Evolutionary conservation across 2,113 vertebrate genomes (phyloP).

Genomic region (Campylomormyrus numenius): DNA sequence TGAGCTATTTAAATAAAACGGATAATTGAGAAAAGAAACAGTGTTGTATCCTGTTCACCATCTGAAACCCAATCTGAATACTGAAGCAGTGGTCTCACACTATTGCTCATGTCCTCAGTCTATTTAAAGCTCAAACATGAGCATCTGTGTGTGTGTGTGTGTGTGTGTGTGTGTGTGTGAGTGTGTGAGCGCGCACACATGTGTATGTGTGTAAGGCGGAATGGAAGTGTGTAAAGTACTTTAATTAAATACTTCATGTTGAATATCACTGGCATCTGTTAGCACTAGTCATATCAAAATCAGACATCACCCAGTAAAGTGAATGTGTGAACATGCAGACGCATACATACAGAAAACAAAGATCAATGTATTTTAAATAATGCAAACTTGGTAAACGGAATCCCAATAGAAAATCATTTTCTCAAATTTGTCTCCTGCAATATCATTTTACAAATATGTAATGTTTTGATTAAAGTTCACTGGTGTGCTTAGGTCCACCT

Average conservation of each 20-base stretch:
- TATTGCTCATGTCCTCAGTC: background rate
- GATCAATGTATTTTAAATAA: background rate
- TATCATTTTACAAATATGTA: background rate
- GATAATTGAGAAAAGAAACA: background rate
- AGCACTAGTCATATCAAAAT: slow-evolving; percentile 1
- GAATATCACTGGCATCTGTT: background rate
- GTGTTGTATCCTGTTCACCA: background rate
- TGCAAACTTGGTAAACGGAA: background rate
- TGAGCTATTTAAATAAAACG: background rate
- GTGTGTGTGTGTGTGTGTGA: slow-evolving; percentile 4
- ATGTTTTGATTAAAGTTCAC: background rate
- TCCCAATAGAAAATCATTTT: background rate
- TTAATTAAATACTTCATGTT: background rate
- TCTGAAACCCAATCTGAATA: background rate
- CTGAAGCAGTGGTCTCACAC: slow-evolving; percentile 11
- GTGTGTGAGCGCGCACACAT: background rate
- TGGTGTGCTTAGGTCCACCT: background rate
- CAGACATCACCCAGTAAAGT: background rate
- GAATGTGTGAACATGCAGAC: background rate
- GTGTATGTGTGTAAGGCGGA: slow-evolving; percentile 22
- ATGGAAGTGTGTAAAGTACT: slow-evolving; percentile 7
- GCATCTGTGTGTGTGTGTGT: too few species aligned
- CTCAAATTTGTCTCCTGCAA: background rate
- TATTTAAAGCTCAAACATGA: background rate
- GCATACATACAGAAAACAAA: background rate